These are phyloP conservation scores for Anas georgica DNA, from an alignment of 2,797 vertebrate species.

Conservation along the genomic window DNA sequence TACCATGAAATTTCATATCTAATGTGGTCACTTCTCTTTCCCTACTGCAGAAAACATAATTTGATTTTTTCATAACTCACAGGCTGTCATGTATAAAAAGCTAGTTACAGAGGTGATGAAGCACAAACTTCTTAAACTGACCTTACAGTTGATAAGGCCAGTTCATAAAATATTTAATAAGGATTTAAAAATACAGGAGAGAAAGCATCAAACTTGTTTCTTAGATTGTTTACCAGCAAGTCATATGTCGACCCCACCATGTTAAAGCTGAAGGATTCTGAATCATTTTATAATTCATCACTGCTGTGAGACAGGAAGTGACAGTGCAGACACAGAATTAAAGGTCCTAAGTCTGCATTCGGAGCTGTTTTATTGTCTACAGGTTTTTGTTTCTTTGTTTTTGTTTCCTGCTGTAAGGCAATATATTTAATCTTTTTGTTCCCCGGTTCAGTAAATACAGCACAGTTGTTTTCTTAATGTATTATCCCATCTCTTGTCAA, in stretches of 20 bases:
- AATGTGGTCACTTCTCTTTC: not conserved
- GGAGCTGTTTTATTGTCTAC: not conserved
- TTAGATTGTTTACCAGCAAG: not conserved
- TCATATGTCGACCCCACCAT: not conserved
- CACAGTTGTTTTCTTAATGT: not conserved
- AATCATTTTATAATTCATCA: not conserved
- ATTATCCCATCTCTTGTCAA: not conserved
- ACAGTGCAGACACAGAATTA: not conserved
- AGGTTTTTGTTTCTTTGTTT: no score
- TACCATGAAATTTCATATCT: not conserved
- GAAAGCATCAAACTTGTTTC: not conserved
- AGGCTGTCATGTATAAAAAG: not conserved
- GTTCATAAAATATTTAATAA: not conserved
- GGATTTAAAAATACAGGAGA: not conserved
- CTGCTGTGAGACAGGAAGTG: not conserved
- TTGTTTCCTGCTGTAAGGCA: not conserved
- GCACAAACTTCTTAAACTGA: not conserved
- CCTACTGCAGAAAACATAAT: rapidly evolving
- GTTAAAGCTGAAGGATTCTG: not conserved
- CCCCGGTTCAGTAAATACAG: not conserved
- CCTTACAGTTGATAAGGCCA: not conserved
- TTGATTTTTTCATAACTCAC: not conserved
- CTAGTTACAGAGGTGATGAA: not conserved
- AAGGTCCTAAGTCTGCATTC: no score
- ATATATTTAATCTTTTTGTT: not conserved